Base-by-base conservation (phyloP, 2,113 vertebrate species). In the Aspidoscelis tigris region DNA sequence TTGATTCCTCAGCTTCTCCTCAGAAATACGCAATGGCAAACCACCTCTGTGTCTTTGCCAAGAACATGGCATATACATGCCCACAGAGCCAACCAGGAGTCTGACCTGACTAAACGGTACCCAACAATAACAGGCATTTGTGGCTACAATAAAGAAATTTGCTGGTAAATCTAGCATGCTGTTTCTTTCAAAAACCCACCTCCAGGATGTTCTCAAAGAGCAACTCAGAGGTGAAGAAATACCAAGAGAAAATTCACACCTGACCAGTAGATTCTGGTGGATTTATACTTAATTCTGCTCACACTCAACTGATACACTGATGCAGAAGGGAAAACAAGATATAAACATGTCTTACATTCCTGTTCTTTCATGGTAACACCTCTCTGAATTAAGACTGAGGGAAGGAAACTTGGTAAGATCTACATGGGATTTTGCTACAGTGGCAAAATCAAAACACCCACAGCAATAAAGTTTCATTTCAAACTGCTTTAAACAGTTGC, bases 311-410 rank as follows among this genome's bases (percentile, higher is more conserved):
- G 41, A 73, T 11, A 65, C 33, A 22, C 18, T 74, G 61, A 65
- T 53, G 18, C 41, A 26, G 12, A 73, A 74, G 43, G n/a, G 44
- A 55, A 66, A 82, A 80, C 43, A 80, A 77, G 83, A 85, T 65
- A 24, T 21, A 65, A 58, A 75, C 72, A 44, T 20, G 26, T 22
- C 58, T 66, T 80, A 41, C 16, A 66, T 85, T 80, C 77, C 70
- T 80, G 71, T 80, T 85, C 44, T 53, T 53, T 44, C 26, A 21
- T 21, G 53, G 50, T 66, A 41, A 21, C 72, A 74, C n/a, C 22
- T 20, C 65, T 39, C 16, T 78, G 41, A 79, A 85, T 22, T 47
- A 66, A 7, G 7, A 22, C 7, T 9, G 11, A 80, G 24, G 33
- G 43, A 85, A 4, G 58, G n/a, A 61, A 26, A 64, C 41, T 41